phyloP scores from a whole-genome alignment of 2,888 invertebrate species.

The Nesidiocoris tenuis region DNA sequence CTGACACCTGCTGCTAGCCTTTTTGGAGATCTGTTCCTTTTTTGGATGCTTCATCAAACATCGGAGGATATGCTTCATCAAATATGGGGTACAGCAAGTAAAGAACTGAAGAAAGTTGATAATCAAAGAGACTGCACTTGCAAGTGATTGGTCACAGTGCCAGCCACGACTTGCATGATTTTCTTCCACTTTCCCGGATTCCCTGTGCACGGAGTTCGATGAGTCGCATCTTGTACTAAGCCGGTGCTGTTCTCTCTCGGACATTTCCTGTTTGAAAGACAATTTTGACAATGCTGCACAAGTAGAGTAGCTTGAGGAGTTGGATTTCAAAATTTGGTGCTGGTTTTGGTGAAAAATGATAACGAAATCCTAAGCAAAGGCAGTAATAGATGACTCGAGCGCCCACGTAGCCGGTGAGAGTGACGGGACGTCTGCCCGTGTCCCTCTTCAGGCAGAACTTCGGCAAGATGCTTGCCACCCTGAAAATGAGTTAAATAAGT shows the following conservation, averaged over 20 bases:
- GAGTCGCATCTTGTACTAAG: constrained; percentile 65
- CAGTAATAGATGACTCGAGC: constrained; percentile 68
- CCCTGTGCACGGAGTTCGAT: constrained; percentile 65
- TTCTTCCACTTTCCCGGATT: constrained; percentile 60
- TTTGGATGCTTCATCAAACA: too few relatives aligned
- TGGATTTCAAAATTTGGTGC: constrained; percentile 15
- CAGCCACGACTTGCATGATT: constrained; percentile 61
- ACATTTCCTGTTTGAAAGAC: constrained; percentile 56
- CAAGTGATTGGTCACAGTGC: constrained; percentile 65
- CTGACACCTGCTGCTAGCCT: too few relatives aligned
- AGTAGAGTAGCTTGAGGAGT: background rate
- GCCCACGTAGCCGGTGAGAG: constrained; percentile 67
- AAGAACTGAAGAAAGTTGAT: too few relatives aligned
- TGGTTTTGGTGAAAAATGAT: background rate
- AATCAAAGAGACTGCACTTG: constrained; percentile 54
- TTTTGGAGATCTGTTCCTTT: too few relatives aligned
- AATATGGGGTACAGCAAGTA: too few relatives aligned
- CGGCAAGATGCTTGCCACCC: constrained; percentile 65
- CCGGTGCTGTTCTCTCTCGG: constrained; percentile 59
- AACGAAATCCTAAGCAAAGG: constrained; percentile 54
- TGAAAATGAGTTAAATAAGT: constrained; percentile 53
- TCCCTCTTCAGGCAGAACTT: constrained; percentile 62
- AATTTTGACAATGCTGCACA: too few relatives aligned
- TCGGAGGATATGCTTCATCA: too few relatives aligned
- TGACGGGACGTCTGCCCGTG: constrained; percentile 66